Percentiles rank a stretch among this genome's conserved stretches.
Evolutionary conservation across 2,888 invertebrate genomes (phyloP).

Genomic region (Atethmia centrago): DNA sequence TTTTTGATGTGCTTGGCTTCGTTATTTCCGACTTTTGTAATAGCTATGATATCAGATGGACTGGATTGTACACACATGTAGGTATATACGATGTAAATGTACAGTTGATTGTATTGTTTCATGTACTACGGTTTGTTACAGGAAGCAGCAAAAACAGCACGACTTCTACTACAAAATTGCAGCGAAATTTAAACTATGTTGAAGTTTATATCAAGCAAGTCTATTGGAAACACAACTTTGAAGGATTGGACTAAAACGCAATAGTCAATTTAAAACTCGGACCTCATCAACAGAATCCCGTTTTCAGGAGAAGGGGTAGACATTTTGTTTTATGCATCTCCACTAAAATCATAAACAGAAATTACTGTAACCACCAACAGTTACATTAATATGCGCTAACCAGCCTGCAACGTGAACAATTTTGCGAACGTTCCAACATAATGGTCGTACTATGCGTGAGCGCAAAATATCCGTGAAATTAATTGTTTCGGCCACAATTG

Average conservation of each 20-base stretch:
- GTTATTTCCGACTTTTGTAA: constrained; percentile 50
- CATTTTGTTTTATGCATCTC: neutral
- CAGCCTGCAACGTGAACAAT: constrained; percentile 33
- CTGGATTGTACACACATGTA: constrained; percentile 9
- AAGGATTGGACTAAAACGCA: neutral
- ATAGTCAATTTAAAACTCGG: neutral
- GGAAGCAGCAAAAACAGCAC: constrained; percentile 15
- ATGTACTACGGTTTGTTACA: constrained; percentile 1
- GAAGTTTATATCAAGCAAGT: neutral
- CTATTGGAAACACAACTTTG: neutral
- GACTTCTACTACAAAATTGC: constrained; percentile 1
- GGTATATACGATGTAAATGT: neutral
- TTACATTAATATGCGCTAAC: constrained; percentile 24
- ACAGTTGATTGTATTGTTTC: constrained; percentile 6
- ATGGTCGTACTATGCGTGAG: constrained; percentile 52
- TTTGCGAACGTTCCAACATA: constrained; percentile 44
- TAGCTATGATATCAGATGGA: constrained; percentile 42
- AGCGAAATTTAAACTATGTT: neutral
- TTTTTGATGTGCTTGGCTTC: constrained; percentile 53
- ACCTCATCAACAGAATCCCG: neutral
- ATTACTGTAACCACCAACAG: constrained; percentile 15
- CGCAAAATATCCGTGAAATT: constrained; percentile 65
- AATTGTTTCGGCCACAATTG: constrained; percentile 64
- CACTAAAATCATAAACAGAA: neutral
- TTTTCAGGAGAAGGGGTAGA: neutral